phyloP scores from a whole-genome alignment of 2,888 invertebrate species.

The Hirtodrosophila confusa region DNA sequence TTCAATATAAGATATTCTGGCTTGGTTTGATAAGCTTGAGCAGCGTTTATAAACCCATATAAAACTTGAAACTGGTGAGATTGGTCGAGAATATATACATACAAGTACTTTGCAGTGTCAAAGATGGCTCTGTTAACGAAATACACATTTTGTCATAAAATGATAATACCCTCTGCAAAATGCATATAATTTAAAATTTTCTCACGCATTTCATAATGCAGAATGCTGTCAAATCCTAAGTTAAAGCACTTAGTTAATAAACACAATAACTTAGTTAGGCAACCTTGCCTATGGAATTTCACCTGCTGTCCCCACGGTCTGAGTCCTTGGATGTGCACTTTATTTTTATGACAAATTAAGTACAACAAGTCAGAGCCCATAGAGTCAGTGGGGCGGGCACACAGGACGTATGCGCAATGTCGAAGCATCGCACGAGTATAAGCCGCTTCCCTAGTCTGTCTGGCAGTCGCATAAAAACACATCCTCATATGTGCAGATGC shows the following conservation, averaged over 20 bases:
- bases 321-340: conserved; percentile 56
- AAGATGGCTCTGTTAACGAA: too few relatives aligned
- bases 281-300: background rate
- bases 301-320: conserved; percentile 37
- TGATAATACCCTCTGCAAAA: too few relatives aligned
- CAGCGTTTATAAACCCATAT: too few relatives aligned
- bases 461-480: conserved; percentile 34
- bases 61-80: too few relatives aligned
- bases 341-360: conserved; percentile 72
- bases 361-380: conserved; percentile 27
- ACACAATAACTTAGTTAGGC: conserved; percentile 29
- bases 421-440: conserved; percentile 23
- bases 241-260: conserved; percentile 21
- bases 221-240: conserved; percentile 3
- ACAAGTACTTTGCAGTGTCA: too few relatives aligned
- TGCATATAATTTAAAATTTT: too few relatives aligned
- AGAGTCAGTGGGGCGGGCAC: conserved; percentile 13
- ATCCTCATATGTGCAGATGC: conserved; percentile 48
- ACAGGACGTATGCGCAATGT: conserved; percentile 56
- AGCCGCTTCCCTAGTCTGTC: conserved; percentile 50
- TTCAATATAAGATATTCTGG: too few relatives aligned
- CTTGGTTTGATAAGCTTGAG: too few relatives aligned
- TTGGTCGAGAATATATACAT: too few relatives aligned
- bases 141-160: too few relatives aligned
- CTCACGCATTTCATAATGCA: conserved; percentile 2